Base-by-base conservation (phyloP, 2,888 invertebrate species). In the Platerodrilus igneus region DNA sequence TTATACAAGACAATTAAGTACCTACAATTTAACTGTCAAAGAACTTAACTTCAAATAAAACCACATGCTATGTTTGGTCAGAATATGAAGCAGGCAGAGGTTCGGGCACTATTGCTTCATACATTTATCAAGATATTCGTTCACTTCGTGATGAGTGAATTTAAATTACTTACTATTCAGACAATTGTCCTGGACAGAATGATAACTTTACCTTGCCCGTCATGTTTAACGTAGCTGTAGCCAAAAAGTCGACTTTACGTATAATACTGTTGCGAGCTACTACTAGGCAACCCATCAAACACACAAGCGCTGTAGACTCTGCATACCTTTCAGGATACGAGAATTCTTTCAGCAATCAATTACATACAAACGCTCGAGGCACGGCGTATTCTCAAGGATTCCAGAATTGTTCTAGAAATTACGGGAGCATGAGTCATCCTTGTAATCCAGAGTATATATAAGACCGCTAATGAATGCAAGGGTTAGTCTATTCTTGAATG, bases 21-120 rank as follows among this genome's bases (percentile, higher is more conserved):
- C 26, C 3, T 26, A 26, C 26, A 26, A 26, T 26, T 26, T 26
- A 26, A 26, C 13, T 8, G 26, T 26, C 1, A 13, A 26, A 26
- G 26, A n/a, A 26, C 8, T 9, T 26, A 9, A 26, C 26, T 4
- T 26, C 26, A 11, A 26, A 26, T 26, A 14, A 11, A 26, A 26
- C 13, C 8, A 26, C 26, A 8, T 26, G 26, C 8, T 26, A 26
- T n/a, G 26, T 26, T 9, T 26, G 26, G 26, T 26, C 26, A 2
- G 26, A 26, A 13, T 26, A 26, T 13, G 11, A 26, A 9, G 26
- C 26, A 26, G 26, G 13, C 9, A 26, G 26, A 26, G 26, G 26
- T 4, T 26, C 26, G 10, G 26, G 14, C 14, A 8, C 11, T 14
- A 13, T 26, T 9, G 26, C 26, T 8, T 26, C 26, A 3, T 26